Percentiles rank a stretch among this genome's conserved stretches.
Evolutionary conservation across 2,888 invertebrate species (phyloP).

Genomic region (Aphelenchoides bicaudatus): DNA sequence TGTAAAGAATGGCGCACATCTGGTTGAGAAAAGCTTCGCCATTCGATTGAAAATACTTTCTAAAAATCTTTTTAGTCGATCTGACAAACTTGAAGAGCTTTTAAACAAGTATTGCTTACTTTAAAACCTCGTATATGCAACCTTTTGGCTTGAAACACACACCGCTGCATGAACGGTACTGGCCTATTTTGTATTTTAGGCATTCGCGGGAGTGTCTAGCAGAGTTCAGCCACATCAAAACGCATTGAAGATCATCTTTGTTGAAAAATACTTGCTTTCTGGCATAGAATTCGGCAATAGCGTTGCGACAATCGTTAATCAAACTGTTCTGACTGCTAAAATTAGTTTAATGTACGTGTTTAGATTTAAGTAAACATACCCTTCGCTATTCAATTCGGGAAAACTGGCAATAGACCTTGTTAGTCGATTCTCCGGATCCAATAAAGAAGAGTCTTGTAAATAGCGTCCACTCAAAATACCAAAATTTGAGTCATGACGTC

Average conservation of each 20-base stretch:
- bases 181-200: neutral
- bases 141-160: neutral
- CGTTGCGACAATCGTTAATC: neutral
- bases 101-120: too few relatives aligned
- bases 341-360: too few relatives aligned
- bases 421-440: too few relatives aligned
- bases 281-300: neutral
- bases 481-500: too few relatives aligned
- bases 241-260: neutral
- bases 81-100: too few relatives aligned
- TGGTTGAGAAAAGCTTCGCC: neutral
- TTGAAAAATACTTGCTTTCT: neutral
- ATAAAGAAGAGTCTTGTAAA: too few relatives aligned
- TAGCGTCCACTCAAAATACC: too few relatives aligned
- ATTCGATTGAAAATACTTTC: neutral
- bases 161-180: neutral
- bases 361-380: too few relatives aligned
- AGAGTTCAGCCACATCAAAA: neutral
- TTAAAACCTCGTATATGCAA: neutral
- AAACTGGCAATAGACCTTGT: too few relatives aligned
- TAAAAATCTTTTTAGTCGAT: too few relatives aligned
- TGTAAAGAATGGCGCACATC: conserved; percentile 1
- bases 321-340: too few relatives aligned
- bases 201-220: neutral
- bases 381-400: too few relatives aligned